Evolutionary conservation across 2,113 vertebrate species (phyloP).

Genomic region (Zapornia atra): DNA sequence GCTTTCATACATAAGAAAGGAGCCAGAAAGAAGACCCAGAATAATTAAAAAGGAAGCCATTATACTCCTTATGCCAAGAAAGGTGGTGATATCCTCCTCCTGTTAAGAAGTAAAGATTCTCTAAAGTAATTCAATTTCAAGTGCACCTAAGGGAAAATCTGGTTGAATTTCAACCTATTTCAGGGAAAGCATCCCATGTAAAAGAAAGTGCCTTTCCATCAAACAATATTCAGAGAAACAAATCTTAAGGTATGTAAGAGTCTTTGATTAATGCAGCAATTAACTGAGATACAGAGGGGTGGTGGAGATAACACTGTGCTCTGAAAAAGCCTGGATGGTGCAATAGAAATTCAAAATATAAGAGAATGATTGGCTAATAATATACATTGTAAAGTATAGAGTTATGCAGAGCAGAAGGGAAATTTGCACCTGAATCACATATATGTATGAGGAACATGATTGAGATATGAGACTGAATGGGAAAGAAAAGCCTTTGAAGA

Average conservation of each 20-base stretch:
- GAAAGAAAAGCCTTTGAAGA: not conserved
- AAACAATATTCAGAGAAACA: not conserved
- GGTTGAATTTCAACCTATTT: not conserved
- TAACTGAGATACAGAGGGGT: not conserved
- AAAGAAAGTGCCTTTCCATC: not conserved
- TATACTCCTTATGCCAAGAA: not conserved
- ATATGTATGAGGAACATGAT: not conserved
- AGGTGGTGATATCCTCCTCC: not conserved
- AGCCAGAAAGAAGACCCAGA: not conserved
- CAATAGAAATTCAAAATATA: not conserved
- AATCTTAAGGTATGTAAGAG: not conserved
- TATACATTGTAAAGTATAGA: not conserved
- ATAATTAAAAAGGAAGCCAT: not conserved
- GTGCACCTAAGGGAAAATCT: not conserved
- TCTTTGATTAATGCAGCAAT: not conserved
- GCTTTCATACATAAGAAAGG: not conserved
- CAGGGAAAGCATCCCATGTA: not conserved
- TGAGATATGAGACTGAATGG: not conserved
- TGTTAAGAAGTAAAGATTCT: not conserved
- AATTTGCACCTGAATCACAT: not conserved
- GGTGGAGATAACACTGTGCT: not conserved
- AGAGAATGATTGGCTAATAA: not conserved
- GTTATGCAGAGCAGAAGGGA: not conserved
- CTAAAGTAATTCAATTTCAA: not conserved
- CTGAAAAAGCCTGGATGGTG: not conserved